phyloP scores from a whole-genome alignment of 2,797 vertebrate species.

The Mormyrus proboscirostris region DNA sequence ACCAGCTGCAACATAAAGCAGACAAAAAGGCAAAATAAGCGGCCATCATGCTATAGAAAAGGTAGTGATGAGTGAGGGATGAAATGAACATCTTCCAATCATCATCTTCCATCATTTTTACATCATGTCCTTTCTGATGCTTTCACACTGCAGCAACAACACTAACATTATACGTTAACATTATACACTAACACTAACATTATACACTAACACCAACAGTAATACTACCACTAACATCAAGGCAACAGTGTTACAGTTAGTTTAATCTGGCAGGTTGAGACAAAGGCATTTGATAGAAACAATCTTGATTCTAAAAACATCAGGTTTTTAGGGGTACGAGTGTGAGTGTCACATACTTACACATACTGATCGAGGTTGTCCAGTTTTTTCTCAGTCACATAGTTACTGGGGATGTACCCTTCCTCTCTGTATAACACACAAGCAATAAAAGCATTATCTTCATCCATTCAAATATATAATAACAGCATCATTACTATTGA shows the following conservation, averaged over 20 bases:
- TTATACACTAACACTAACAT: neutral
- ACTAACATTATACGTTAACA: neutral
- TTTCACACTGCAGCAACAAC: neutral
- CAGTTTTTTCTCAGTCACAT: conserved; percentile 76
- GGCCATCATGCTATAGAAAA: neutral
- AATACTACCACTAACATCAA: neutral
- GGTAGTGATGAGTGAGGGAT: neutral
- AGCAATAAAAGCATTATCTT: neutral
- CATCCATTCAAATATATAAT: neutral
- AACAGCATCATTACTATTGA: neutral
- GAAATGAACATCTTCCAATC: neutral
- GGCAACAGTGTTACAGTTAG: neutral
- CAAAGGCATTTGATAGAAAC: neutral
- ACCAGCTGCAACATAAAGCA: conserved; percentile 72
- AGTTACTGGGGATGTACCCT: conserved; percentile 93
- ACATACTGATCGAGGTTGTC: conserved; percentile 79
- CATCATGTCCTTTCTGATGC: neutral
- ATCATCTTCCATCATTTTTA: neutral
- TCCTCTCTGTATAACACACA: conserved; percentile 60
- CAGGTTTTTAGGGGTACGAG: neutral
- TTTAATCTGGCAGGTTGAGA: neutral
- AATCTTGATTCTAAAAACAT: neutral
- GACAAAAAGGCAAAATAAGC: neutral
- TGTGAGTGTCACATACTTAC: conserved; percentile 60
- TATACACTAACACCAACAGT: neutral